Evolutionary conservation across 1,140 invertebrate genomes (phyloP), one percentile per base, ranked within the genome.

Genomic region (Drosophila lacteicornis): DNA sequence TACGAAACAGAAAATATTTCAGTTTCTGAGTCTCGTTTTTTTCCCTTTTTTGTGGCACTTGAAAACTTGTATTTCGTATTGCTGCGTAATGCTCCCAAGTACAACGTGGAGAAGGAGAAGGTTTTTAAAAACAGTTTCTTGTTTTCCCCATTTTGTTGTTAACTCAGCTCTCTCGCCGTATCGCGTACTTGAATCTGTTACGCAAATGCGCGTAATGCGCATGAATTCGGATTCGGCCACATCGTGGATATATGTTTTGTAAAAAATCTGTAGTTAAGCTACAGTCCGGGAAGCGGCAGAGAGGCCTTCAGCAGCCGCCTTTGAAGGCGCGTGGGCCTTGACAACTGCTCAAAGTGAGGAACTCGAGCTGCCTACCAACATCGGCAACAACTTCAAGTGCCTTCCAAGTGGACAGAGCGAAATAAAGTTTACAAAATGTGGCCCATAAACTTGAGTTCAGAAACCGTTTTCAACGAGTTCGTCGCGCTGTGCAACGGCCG

Each of bases 201-300:
- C 86, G 86, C 86, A 91, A 90, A 91, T 90, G 82, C 85, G 85
- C 85, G 85, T 91, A 90, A 90, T 90, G 79, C 81, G 79, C 75
- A 88, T 75, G 74, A 87, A 88, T 75, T 74, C 86, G 81, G 71
- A 74, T 74, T 2, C 30, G 30, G 15, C 57, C 46, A 40, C 30
- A 58, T 47, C 38, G 15, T 3, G 30, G 42, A 59, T 30, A 61
- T n/a, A 47, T 60, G 49, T 38, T 36, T 15, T 25, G 33, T 11
- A 22, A 33, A 75, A 40, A 65, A 51, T 73, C 43, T 22, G 19
- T 22, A 22, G 19, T 22, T 22, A 45, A 71, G 45, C 9, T 15
- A 9, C 51, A 22, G 36, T 42, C 22, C 56, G 19, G 65, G 43
- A 71, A 58, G 38, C 74, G 8, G 51, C 58, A 56, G 43, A 40